Evolutionary conservation across 2,113 vertebrate genomes (phyloP), one percentile per base, ranked within the genome.

Genomic region (Cariama cristata): DNA sequence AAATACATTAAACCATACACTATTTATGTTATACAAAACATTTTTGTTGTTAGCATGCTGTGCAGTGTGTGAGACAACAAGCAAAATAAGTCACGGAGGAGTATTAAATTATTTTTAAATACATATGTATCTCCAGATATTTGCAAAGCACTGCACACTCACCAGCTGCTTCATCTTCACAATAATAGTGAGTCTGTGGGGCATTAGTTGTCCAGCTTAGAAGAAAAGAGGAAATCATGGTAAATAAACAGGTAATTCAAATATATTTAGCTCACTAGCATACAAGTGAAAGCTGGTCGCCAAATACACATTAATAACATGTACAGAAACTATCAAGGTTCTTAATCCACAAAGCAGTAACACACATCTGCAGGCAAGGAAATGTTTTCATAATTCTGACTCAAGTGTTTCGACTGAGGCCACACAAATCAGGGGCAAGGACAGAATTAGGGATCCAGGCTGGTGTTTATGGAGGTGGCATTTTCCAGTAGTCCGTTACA

Each of bases 101-200:
- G 7, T 60, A 56, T 33, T 53, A 62, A 33, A 50, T 21, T 52
- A 12, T 62, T 85, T 52, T 52, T 7, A 47, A 71, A 42, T 74
- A 81, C 21, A 3, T 44, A 47, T 63, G 2, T n/a, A 24, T 44
- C 26, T 84, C 12, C 58, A 90, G 52, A 63, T 11, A 64, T 52
- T n/a, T 79, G 33, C 53, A 90, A 79, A 95, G 22, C 18, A 23
- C 22, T n/a, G 20, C 6, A 0, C 12, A 14, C 7, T 80, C 44
- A 33, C 19, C 23, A 83, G 19, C 12, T 77, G 26, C 27, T 91
- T 77, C 0, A 0, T 62, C 63, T 92, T 67, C 23, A 22, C 18
- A 60, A 9, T 0, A 60, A 9, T 0, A 56, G 26, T 0, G 0
- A 88, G 32, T 33, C 42, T 49, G 11, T 3, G 1, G 4, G 22